Base-by-base conservation (phyloP, 1,140 invertebrate species). In the Trichoplusia ni region DNA sequence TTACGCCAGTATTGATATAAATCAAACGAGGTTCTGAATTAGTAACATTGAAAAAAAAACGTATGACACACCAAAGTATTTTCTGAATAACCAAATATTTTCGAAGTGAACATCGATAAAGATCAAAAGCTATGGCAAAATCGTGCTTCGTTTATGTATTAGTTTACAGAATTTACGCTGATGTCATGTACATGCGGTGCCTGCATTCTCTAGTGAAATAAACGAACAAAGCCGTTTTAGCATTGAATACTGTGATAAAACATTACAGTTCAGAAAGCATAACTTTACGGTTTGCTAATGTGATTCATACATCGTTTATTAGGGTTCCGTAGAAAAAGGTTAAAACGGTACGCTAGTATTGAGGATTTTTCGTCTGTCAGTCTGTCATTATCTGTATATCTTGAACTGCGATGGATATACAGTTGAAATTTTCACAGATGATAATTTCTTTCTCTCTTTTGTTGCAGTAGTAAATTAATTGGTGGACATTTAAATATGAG, bases 211-310 rank as follows among this genome's bases (percentile, higher is more conserved):
- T 42, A 37, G 38, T 58, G 44, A 60, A 60, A 60, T 60, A 46
- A 33, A 25, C 4, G 37, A 21, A 42, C 54, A 40, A 21, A 47
- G 25, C n/a, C 3, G 16, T 44, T 58, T 42, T 58, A 58, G 23
- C 54, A 44, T 58, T 58, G 23, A 58, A 58, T 58, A 16, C 37
- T 31, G 29, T 37, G 49, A 54, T 54, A 44, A 31, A 29, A 38
- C 54, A 58, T 44, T 44, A 29, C 18, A 58, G 54, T 58, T 27
- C 54, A 58, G 54, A 58, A 58, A 58, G 37, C 54, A 58, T 58
- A 58, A 58, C 23, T 42, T 58, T 44, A 58, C 19, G 23, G 38
- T 31, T 40, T 29, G 2, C 9, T 44, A 31, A 27, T 58, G 37
- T 42, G 23, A 58, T 58, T 58, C 54, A 58, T 27, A 29, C 16